These are phyloP conservation scores for Selenia dentaria DNA, from an alignment of 2,888 invertebrate species.

Conservation along the genomic window DNA sequence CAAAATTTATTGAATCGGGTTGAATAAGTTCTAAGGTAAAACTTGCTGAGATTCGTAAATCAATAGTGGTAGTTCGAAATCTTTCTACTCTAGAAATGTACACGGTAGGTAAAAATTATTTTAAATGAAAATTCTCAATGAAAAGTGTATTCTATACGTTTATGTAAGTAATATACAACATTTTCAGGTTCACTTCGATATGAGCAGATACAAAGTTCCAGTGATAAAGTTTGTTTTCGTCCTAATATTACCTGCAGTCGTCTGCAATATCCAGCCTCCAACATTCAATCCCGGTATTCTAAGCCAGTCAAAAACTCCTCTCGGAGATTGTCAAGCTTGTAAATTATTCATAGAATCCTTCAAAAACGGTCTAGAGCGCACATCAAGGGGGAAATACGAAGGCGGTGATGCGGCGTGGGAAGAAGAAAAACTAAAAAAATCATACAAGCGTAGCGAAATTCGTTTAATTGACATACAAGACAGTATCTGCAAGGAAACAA, in stretches of 20 bases:
- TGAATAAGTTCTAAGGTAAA: no score
- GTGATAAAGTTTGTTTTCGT: constrained; percentile 31
- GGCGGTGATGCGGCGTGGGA: constrained; percentile 98
- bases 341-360: constrained; percentile 90
- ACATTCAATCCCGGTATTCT: constrained; percentile 55
- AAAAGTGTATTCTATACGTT: constrained; percentile 25
- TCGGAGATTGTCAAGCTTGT: constrained; percentile 93
- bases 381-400: constrained; percentile 94
- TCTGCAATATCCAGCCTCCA: constrained; percentile 51
- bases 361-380: constrained; percentile 91
- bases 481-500: constrained; percentile 90
- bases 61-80: no score
- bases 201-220: constrained; percentile 40
- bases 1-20: no score
- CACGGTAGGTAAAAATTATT: no score
- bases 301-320: constrained; percentile 66
- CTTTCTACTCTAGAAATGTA: no score
- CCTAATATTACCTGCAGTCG: constrained; percentile 42
- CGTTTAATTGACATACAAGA: constrained; percentile 96
- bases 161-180: constrained; percentile 23
- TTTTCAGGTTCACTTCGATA: constrained; percentile 51
- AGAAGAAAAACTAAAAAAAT: constrained; percentile 92
- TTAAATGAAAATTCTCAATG: constrained; percentile 39
- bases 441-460: constrained; percentile 94
- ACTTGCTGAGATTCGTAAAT: no score